Evolutionary conservation across 2,888 invertebrate species (phyloP), one percentile per base, ranked within the genome.

Genomic region (Alitta virens): DNA sequence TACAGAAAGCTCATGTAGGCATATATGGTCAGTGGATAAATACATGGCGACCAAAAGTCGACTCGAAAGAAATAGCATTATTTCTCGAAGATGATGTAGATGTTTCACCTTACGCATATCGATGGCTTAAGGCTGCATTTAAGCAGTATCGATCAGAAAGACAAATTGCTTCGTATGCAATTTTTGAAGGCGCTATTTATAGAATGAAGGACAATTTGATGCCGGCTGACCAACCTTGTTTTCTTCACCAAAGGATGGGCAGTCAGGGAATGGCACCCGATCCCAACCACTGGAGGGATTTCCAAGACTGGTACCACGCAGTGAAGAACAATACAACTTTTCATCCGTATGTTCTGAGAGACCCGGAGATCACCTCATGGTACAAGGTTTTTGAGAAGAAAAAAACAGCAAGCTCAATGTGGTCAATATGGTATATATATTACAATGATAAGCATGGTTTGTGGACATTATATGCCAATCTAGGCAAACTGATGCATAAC

Each of bases 81-180:
- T 69, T 77, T 33, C 56, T 77, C 1, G 77, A 77, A 56, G 77
- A 77, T 52, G 77, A 77, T 59, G 42, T 74, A 12, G 69, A 71
- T 14, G 69, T 76, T 1, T 76, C 77, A 0, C 71, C 65, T 26
- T 70, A 67, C 53, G 71, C 73, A 33, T 76, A 75, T 58, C 63
- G 67, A 42, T 77, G 74, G 72, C n/a, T 46, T 7, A 46, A 46
- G 21, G 46, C 46, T 9, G 46, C 46, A 12, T 21, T 18, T n/a
- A 21, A 46, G 18, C n/a, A 46, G 21, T 46, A 46, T 46, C 5
- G 21, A 16, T 3, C n/a, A 7, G 18, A 18, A n/a, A n/a, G n/a
- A 7, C 3, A 46, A 3, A 46, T 18, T 16, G 46, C 21, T 46
- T n/a, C 18, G 5, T 9, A 9, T n/a, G 21, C 18, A 3, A 18